Base-by-base conservation (phyloP, 1,140 invertebrate genomes). In the Sitophilus oryzae region DNA sequence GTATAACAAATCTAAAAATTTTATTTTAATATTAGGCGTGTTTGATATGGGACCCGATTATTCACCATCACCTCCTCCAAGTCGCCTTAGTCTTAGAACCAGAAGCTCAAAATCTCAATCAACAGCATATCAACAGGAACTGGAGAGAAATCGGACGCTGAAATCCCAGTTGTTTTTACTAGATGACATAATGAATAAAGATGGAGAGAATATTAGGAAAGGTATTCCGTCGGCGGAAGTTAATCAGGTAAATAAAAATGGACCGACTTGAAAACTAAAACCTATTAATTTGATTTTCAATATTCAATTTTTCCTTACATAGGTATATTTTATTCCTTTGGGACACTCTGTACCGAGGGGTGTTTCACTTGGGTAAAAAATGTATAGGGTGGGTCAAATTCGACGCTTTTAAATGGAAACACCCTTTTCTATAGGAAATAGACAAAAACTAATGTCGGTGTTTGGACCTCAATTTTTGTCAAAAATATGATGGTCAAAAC, bases 141-240 rank as follows among this genome's bases (percentile, higher is more conserved):
- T 63, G 45, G 64, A 58, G 21, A 52, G 62, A 36, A 63, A 49
- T 21, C 50, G 68, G 64, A 52, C 51, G 46, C 55, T 64, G 20
- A 66, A 66, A 46, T 62, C 62, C 2, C 56, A 68, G 44, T 61
- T 74, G n/a, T 64, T 71, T 44, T 56, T 68, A 43, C 45, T 68
- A 34, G 68, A 72, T 25, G 67, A 71, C 57, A 64, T 68, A 43
- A 60, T 69, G n/a, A 60, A 43, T 69, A 76, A 73, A 42, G 74
- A 78, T 15, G 41, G 36, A 40, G 76, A 77, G 45, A 73, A 74
- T 40, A 55, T 70, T 10, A 70, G 73, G 43, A 74, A 76, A 52
- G 74, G 22, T n/a, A 19, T 42, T 11, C 40, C 40, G 15, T 36
- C 55, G 20, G 48, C 55, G 4, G 48, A 57, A 57, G 48, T 57